These are phyloP conservation scores for Ceyx erithaca DNA, from an alignment of 2,797 vertebrate species.

Conservation along the genomic window DNA sequence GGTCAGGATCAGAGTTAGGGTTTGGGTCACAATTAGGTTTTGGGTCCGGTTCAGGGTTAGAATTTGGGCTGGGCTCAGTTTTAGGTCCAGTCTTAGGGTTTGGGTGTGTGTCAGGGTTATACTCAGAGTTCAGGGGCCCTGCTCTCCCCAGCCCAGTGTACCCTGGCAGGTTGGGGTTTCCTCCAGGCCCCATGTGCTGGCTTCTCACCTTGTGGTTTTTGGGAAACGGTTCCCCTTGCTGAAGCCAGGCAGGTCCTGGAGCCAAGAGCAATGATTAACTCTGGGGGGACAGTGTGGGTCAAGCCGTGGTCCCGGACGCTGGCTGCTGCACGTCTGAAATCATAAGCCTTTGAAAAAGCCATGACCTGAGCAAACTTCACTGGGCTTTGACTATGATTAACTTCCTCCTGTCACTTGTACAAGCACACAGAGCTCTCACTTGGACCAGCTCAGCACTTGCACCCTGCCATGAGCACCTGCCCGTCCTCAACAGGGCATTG, in stretches of 20 bases:
- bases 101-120: not conserved
- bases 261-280: slow-evolving; percentile 55
- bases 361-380: not conserved
- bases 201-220: not conserved
- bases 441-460: not conserved
- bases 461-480: rapidly evolving
- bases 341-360: not conserved
- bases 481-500: rapidly evolving
- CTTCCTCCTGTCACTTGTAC: not conserved
- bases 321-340: not conserved
- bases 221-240: not conserved
- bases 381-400: slow-evolving; percentile 44
- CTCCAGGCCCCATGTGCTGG: not conserved
- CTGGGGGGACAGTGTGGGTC: not conserved
- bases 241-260: not conserved
- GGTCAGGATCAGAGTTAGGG: not conserved
- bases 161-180: not conserved
- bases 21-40: not conserved
- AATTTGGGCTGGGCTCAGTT: not conserved
- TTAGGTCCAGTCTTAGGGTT: not conserved
- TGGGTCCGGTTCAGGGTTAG: not conserved
- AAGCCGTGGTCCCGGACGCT: not conserved
- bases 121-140: rapidly evolving
- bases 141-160: not conserved
- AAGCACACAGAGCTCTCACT: rapidly evolving